Base-by-base conservation (phyloP, 1,140 invertebrate genomes). In the Drosophila bocqueti region DNA sequence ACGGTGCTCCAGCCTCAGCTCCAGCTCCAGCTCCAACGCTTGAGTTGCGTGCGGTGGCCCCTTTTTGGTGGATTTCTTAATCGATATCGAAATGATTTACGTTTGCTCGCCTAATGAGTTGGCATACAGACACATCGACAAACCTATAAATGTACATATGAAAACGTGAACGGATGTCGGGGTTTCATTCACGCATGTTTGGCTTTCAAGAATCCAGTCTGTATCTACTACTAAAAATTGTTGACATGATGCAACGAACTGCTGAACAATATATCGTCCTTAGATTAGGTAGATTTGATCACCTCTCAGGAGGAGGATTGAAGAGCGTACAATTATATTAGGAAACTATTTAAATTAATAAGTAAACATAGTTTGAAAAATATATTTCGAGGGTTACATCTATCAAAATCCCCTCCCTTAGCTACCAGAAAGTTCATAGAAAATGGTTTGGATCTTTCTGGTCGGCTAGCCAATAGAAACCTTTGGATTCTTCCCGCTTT, bases 71-170 rank as follows among this genome's bases (percentile, higher is more conserved):
- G 63, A 87, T 87, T 87, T 87, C 83, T 87, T 87, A 87, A 87
- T 89, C 84, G 84, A 87, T 83, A 89, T 84, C 77, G 84, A 89
- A 89, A 87, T 87, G 84, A 87, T 87, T 89, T 89, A 87, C 81
- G 84, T 87, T 83, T 81, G 77, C 77, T 47, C 79, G 84, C 84
- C 81, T 83, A 89, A 89, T 87, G 84, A 86, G 80, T 80, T 83
- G 79, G 72, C 76, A 80, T 59, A 80, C 79, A 86, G 59, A 79
- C 63, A 79, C 63, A 69, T 34, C n/a, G 18, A 18, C 10, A 18
- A 34, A 18, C 50, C 0, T n/a, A 46, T 34, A 52, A 9, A 26
- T 29, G 24, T 24, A 15, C 36, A 38, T 45, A 31, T 16, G 29
- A 11, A 16, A 45, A 16, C 18, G 24, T 55, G 45, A 47, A 31